Evolutionary conservation across 2,113 vertebrate species (phyloP).

Genomic region (Pseudorasbora parva): DNA sequence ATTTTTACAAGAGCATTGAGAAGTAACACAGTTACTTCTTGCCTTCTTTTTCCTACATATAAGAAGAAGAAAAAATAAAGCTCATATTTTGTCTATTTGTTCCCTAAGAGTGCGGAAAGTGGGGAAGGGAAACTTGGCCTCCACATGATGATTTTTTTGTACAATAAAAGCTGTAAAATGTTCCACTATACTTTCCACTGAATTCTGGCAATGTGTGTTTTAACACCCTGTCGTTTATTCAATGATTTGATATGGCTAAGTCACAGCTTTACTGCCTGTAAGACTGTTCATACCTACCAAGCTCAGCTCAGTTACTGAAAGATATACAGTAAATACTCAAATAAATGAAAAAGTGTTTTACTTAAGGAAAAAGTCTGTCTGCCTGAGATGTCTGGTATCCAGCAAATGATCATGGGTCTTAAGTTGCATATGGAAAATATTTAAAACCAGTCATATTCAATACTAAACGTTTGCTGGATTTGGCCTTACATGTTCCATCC

Average conservation of each 20-base stretch:
- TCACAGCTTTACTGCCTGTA: conserved; percentile 24
- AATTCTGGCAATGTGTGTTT: conserved; percentile 6
- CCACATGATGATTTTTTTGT: neutral
- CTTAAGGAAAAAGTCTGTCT: neutral
- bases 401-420: neutral
- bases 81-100: conserved; percentile 67
- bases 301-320: neutral
- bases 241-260: conserved; percentile 26
- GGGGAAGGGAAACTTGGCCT: conserved; percentile 69
- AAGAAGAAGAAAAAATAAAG: conserved; percentile 57
- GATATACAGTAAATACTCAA: neutral
- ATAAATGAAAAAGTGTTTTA: neutral
- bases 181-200: conserved; percentile 49
- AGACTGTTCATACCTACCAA: conserved; percentile 21
- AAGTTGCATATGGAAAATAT: neutral
- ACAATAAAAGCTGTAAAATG: conserved; percentile 46
- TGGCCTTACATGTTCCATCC: neutral
- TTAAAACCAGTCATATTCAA: neutral
- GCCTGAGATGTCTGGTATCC: neutral
- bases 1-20: neutral
- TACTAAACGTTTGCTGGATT: neutral
- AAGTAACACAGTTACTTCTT: neutral
- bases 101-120: conserved; percentile 59
- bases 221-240: conserved; percentile 7
- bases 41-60: neutral